Percentiles rank a stretch among this genome's conserved stretches.
phyloP scores from a whole-genome alignment of 2,888 invertebrate genomes.

The Eupithecia vulgata region DNA sequence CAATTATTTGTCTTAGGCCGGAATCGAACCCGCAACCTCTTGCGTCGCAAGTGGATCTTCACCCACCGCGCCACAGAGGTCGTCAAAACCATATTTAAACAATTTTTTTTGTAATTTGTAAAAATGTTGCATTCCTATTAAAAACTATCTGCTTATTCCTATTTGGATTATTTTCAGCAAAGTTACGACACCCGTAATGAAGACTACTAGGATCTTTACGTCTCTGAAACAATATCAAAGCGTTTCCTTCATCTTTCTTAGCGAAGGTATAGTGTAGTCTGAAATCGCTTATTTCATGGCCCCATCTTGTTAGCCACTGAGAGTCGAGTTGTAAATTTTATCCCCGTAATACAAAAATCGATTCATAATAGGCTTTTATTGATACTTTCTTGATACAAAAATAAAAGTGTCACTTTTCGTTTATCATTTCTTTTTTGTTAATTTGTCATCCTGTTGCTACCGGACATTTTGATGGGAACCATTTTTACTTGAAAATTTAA shows the following conservation, averaged over 20 bases:
- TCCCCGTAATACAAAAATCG: conserved; percentile 48
- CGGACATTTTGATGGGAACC: conserved; percentile 33
- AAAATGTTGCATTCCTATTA: not conserved
- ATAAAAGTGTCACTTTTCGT: conserved; percentile 36
- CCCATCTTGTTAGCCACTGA: conserved; percentile 50
- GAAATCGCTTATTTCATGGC: conserved; percentile 47
- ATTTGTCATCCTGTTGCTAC: conserved; percentile 28
- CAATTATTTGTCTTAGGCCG: too few relatives aligned
- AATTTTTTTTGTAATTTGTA: not conserved
- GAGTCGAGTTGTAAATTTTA: conserved; percentile 53
- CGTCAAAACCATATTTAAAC: too few relatives aligned
- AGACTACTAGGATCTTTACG: not conserved
- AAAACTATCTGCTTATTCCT: not conserved
- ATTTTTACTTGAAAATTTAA: conserved; percentile 27
- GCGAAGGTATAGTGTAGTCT: not conserved
- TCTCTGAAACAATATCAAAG: not conserved
- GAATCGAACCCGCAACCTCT: too few relatives aligned
- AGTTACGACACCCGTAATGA: too few relatives aligned
- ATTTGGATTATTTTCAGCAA: too few relatives aligned
- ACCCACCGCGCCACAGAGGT: too few relatives aligned
- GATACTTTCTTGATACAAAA: conserved; percentile 47
- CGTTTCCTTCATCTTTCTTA: not conserved
- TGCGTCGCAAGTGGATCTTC: too few relatives aligned
- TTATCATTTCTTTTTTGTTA: conserved; percentile 36
- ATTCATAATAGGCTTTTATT: conserved; percentile 52